Evolutionary conservation across 2,888 invertebrate species (phyloP).

Genomic region (Pseudeuparius sepicola): DNA sequence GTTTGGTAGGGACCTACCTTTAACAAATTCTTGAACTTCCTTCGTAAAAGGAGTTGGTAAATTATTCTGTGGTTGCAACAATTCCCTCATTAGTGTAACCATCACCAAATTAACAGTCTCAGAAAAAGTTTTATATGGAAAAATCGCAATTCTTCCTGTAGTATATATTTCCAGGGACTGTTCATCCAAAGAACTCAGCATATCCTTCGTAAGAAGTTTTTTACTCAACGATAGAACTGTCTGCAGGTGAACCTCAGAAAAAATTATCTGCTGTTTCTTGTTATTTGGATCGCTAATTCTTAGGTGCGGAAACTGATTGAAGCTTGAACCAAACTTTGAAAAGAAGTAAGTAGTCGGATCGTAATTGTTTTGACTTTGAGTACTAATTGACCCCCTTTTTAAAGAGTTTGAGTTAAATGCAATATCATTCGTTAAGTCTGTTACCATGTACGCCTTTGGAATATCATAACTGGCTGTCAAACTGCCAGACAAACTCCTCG

Average conservation of each 20-base stretch:
- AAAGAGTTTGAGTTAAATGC: constrained; percentile 28
- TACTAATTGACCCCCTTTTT: constrained; percentile 28
- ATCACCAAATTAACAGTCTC: constrained; percentile 90
- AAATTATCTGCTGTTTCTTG: constrained; percentile 52
- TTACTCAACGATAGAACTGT: constrained; percentile 73
- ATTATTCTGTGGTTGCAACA: constrained; percentile 84
- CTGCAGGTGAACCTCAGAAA: constrained; percentile 69
- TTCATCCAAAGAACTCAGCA: constrained; percentile 66
- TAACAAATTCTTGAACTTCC: constrained; percentile 62
- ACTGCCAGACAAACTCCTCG: constrained; percentile 80
- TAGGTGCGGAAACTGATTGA: constrained; percentile 81
- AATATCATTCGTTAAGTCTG: constrained; percentile 5
- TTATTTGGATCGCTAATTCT: constrained; percentile 60
- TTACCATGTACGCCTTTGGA: no score
- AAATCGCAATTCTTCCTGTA: constrained; percentile 59
- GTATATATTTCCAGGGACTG: constrained; percentile 72
- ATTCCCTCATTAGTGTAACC: constrained; percentile 82
- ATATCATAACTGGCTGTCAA: constrained; percentile 54
- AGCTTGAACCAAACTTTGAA: constrained; percentile 85
- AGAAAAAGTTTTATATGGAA: constrained; percentile 89
- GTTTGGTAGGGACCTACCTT: no score
- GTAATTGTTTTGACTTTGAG: constrained; percentile 37
- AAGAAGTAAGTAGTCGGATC: constrained; percentile 83
- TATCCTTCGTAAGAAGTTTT: constrained; percentile 75
- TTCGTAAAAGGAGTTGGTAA: constrained; percentile 82